Evolutionary conservation across 2,888 invertebrate genomes (phyloP).

Genomic region (Automeris io): DNA sequence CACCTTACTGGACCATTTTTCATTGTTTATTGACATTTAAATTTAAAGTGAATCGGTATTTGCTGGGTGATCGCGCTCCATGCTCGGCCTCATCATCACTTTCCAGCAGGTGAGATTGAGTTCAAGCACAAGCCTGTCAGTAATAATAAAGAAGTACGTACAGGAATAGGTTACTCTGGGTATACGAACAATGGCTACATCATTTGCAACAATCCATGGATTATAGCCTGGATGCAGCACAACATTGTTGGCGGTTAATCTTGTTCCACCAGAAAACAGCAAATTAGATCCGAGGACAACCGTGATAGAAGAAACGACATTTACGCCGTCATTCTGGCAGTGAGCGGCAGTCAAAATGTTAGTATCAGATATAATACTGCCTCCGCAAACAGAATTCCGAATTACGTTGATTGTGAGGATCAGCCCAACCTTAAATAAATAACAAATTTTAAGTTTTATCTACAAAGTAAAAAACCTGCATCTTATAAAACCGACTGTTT

Average conservation of each 20-base stretch:
- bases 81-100: too few species aligned
- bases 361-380: constrained; percentile 27
- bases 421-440: constrained; percentile 31
- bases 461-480: too few species aligned
- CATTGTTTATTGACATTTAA: too few species aligned
- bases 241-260: constrained; percentile 22
- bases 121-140: too few species aligned
- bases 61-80: too few species aligned
- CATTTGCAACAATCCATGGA: constrained; percentile 29
- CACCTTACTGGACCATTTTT: too few species aligned
- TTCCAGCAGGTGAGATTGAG: too few species aligned
- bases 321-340: constrained; percentile 32
- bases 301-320: constrained; percentile 23
- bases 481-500: too few species aligned
- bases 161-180: constrained; percentile 23
- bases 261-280: constrained; percentile 36
- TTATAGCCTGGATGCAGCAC: constrained; percentile 29
- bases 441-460: not conserved
- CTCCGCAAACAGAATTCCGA: constrained; percentile 34
- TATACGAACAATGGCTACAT: constrained; percentile 32
- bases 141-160: too few species aligned
- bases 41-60: too few species aligned
- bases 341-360: constrained; percentile 36
- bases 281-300: constrained; percentile 35
- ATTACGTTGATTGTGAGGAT: constrained; percentile 23